Percentiles rank a stretch among this genome's conserved stretches.
phyloP scores from a whole-genome alignment of 2,797 vertebrate species.

The Poliocrania exsul region DNA sequence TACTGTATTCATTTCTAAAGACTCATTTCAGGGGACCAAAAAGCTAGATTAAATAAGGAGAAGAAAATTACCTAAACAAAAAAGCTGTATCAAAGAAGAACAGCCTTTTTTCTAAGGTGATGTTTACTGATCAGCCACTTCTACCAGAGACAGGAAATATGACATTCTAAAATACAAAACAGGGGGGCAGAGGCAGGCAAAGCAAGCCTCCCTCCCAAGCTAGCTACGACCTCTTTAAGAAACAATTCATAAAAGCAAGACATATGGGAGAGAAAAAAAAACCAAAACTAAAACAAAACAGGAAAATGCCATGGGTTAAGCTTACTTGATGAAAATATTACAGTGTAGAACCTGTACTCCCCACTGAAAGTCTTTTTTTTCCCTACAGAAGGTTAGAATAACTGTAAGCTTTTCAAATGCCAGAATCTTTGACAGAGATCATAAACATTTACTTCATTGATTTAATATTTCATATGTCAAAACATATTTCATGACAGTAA shows the following conservation, averaged over 20 bases:
- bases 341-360: conserved; percentile 16
- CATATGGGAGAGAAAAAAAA: not conserved
- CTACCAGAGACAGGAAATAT: not conserved
- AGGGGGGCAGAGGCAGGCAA: not conserved
- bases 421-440: conserved; percentile 57
- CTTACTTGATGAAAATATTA: conserved; percentile 6
- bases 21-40: conserved; percentile 51
- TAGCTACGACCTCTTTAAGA: not conserved
- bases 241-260: not conserved
- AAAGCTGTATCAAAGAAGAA: not conserved
- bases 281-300: not conserved
- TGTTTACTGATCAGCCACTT: not conserved
- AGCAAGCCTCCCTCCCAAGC: not conserved
- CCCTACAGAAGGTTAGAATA: conserved; percentile 47
- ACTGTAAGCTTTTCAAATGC: conserved; percentile 50
- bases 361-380: conserved; percentile 41
- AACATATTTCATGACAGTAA: conserved; percentile 7
- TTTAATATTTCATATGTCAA: conserved; percentile 25
- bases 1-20: conserved; percentile 64
- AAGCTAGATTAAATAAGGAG: conserved; percentile 24
- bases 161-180: not conserved
- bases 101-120: not conserved
- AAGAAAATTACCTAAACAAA: conserved; percentile 41
- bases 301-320: not conserved
- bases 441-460: conserved; percentile 43